Base-by-base conservation (phyloP, 1,140 invertebrate genomes). In the Diachasma alloeum region DNA sequence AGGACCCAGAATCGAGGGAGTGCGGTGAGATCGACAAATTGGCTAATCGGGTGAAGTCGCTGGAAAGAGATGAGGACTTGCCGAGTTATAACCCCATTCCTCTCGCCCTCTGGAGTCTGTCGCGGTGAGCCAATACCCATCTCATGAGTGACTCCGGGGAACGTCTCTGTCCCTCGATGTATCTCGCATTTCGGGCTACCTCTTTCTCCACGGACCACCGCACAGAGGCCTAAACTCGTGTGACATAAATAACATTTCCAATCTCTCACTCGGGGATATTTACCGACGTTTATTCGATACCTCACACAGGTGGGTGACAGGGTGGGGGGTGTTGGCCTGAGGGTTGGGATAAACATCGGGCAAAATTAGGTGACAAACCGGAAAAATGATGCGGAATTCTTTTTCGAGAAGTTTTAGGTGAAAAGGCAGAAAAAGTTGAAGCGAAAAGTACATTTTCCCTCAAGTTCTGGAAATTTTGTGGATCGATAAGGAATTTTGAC, bases 41-140 rank as follows among this genome's bases (percentile, higher is more conserved):
- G 77, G 75, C 77, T 79, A 79, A 79, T 79, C 77, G 77, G 77
- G 77, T 79, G 70, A 79, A 79, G 77, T 79, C 77, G 66, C 22
- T 71, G 70, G 77, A 72, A 79, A 76, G 74, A 74, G 59, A 79
- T 42, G 77, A 70, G 72, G 78, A 42, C 75, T 68, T 44, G 63
- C 53, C 67, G 10, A 63, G 59, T 63, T 63, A 31, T 63, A 63
- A 63, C 19, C 19, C 59, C 10, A 26, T 15, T 26, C 59, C 59
- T 31, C 74, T 53, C 36, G 15, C 39, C 19, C 24, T 66, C 69
- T 72, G 15, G 53, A 22, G 31, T 48, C 75, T n/a, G 10, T 72
- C 46, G n/a, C 37, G 36, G 48, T 42, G 19, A 42, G 37, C 72
- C 56, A 72, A 46, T 66, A 72, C 63, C 75, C 75, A 53, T 66